Percentiles rank a stretch among this genome's conserved stretches.
These are phyloP conservation scores for Caenorhabditis doughertyi DNA, from an alignment of 2,888 invertebrate genomes.

Conservation along the genomic window DNA sequence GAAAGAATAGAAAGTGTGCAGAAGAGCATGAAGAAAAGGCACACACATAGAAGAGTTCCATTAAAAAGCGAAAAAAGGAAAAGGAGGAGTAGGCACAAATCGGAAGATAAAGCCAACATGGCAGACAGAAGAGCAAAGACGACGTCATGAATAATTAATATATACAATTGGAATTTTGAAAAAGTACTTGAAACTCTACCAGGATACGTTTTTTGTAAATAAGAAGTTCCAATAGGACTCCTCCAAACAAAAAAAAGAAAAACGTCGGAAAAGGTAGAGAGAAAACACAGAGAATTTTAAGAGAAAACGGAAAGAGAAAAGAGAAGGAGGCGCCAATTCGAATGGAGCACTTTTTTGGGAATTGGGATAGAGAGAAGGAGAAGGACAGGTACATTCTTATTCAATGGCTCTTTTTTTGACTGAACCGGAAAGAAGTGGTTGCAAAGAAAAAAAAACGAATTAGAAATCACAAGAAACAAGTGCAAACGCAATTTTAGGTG, in stretches of 20 bases:
- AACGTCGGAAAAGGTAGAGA: conserved; percentile 15
- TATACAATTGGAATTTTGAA: conserved; percentile 56
- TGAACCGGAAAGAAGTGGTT: conserved; percentile 15
- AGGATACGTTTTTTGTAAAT: background rate
- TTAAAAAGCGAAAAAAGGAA: conserved; percentile 43
- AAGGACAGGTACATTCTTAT: conserved; percentile 47
- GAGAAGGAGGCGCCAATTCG: conserved; percentile 43
- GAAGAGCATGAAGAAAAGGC: conserved; percentile 16
- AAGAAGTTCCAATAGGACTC: background rate
- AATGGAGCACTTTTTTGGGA: conserved; percentile 30
- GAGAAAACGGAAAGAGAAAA: conserved; percentile 25
- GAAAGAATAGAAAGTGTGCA: conserved; percentile 31
- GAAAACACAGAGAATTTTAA: background rate
- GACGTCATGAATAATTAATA: conserved; percentile 64
- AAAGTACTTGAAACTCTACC: conserved; percentile 26
- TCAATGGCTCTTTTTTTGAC: conserved; percentile 37
- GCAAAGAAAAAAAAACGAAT: conserved; percentile 3
- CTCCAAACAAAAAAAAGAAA: conserved; percentile 10
- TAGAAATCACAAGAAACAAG: conserved; percentile 1
- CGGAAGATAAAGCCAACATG: conserved; percentile 58
- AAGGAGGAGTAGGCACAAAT: conserved; percentile 44
- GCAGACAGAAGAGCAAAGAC: conserved; percentile 17
- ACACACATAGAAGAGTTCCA: conserved; percentile 31
- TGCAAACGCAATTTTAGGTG: background rate
- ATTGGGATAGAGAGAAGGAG: conserved; percentile 21